A percentile compares a stretch with the other conserved stretches of the same genome.
These are phyloP conservation scores for Toxotes chatareus DNA, from an alignment of 2,113 vertebrate species.

Conservation along the genomic window DNA sequence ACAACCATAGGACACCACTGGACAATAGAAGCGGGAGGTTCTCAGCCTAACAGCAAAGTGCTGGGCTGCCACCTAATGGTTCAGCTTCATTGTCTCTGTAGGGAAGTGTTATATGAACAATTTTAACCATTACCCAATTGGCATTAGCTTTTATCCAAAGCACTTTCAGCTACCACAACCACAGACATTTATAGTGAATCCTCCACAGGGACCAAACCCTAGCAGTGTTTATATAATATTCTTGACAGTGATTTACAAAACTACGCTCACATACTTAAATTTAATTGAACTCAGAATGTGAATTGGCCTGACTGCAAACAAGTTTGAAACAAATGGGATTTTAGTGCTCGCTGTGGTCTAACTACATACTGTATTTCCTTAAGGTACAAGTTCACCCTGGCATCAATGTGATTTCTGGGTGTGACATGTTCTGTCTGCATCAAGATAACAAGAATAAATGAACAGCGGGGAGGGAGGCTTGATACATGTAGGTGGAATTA, in stretches of 20 bases:
- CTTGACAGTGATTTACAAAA: constrained; percentile 16
- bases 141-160: neutral
- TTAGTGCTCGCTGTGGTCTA: neutral
- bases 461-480: constrained; percentile 18
- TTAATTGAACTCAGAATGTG: constrained; percentile 29
- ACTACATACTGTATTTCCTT: constrained; percentile 3
- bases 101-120: neutral
- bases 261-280: constrained; percentile 6
- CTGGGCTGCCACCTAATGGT: constrained; percentile 77
- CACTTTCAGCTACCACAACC: neutral
- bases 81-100: constrained; percentile 29
- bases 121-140: neutral
- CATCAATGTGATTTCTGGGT: constrained; percentile 24
- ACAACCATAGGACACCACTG: constrained; percentile 36
- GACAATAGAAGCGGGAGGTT: constrained; percentile 23
- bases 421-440: constrained; percentile 40
- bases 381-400: constrained; percentile 19
- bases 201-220: neutral
- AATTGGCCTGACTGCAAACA: neutral
- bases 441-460: constrained; percentile 53
- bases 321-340: neutral
- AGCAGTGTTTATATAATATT: neutral
- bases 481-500: constrained; percentile 37
- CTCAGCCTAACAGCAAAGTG: constrained; percentile 39
- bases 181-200: neutral